Conservation (phyloP, 2,113 vertebrate species). For the Dendrocopos noguchii region DNA sequence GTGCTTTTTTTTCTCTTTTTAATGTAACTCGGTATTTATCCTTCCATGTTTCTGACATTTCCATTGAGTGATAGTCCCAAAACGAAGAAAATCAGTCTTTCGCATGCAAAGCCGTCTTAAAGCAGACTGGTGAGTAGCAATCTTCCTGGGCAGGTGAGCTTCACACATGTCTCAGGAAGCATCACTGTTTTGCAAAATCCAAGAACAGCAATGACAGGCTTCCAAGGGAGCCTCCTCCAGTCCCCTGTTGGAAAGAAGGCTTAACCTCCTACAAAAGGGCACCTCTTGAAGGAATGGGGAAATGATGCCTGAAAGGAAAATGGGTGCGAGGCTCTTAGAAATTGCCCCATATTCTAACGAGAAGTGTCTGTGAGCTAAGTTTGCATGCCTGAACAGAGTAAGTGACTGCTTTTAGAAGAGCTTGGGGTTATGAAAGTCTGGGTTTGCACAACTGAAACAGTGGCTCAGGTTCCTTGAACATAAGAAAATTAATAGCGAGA, state of each 20-base stretch:
- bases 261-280: not conserved
- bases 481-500: not conserved
- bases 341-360: not conserved
- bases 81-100: conserved; percentile 57
- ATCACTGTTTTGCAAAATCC: not conserved
- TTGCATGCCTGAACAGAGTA: not conserved
- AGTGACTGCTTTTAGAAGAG: not conserved
- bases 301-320: not conserved
- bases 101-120: conserved; percentile 66
- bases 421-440: not conserved
- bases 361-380: not conserved
- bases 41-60: conserved; percentile 56
- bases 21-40: conserved; percentile 66
- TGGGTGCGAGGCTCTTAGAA: not conserved
- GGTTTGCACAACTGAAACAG: not conserved
- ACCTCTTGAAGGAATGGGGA: not conserved
- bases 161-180: not conserved
- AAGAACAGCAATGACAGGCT: conserved; percentile 2
- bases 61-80: conserved; percentile 52
- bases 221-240: conserved; percentile 31
- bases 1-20: not conserved
- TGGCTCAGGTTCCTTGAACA: not conserved
- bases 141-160: conserved; percentile 52
- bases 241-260: not conserved
- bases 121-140: conserved; percentile 7